Conservation (phyloP, 2,113 vertebrate species). For the Peucedramus taeniatus region DNA sequence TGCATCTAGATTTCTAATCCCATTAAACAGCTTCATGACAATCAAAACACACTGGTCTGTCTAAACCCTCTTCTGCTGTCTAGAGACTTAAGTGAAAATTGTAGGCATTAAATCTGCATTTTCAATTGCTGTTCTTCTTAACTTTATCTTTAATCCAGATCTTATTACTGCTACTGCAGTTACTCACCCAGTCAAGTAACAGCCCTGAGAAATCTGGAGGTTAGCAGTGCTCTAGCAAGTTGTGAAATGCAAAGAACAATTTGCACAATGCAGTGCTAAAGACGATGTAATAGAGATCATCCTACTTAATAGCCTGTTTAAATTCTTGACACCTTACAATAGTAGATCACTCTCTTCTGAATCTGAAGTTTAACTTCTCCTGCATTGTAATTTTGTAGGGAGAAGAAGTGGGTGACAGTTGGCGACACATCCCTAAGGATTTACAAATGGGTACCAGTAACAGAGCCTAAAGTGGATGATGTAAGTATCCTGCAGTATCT, state of each 20-base stretch:
- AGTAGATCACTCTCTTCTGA: slow-evolving; percentile 15
- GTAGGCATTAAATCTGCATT: slow-evolving; percentile 20
- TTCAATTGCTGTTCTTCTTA: slow-evolving; percentile 32
- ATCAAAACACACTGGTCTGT: not conserved
- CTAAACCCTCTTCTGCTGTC: slow-evolving; percentile 31
- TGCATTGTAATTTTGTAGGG: slow-evolving; percentile 77
- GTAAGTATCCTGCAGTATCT: slow-evolving; percentile 77
- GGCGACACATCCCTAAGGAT: slow-evolving; percentile 96
- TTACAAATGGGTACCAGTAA: slow-evolving; percentile 98
- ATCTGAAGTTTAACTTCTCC: slow-evolving; percentile 7
- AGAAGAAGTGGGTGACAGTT: slow-evolving; percentile 99
- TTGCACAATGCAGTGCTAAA: slow-evolving; percentile 29
- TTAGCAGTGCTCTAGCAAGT: slow-evolving; percentile 28
- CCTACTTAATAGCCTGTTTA: slow-evolving; percentile 50
- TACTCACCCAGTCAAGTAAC: not conserved
- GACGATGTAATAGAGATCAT: slow-evolving; percentile 34
- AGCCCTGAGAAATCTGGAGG: slow-evolving; percentile 35
- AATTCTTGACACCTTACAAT: slow-evolving; percentile 33
- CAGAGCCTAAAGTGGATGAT: slow-evolving; percentile 93
- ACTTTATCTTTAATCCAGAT: not conserved
- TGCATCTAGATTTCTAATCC: not conserved
- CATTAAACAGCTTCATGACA: slow-evolving; percentile 23
- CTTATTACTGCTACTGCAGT: slow-evolving; percentile 48
- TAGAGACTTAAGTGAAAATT: slow-evolving; percentile 14
- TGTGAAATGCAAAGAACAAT: slow-evolving; percentile 34